Evolutionary conservation across 1,140 invertebrate genomes (phyloP), one percentile per base, ranked within the genome.

Genomic region (Paraescarpia echinospica): DNA sequence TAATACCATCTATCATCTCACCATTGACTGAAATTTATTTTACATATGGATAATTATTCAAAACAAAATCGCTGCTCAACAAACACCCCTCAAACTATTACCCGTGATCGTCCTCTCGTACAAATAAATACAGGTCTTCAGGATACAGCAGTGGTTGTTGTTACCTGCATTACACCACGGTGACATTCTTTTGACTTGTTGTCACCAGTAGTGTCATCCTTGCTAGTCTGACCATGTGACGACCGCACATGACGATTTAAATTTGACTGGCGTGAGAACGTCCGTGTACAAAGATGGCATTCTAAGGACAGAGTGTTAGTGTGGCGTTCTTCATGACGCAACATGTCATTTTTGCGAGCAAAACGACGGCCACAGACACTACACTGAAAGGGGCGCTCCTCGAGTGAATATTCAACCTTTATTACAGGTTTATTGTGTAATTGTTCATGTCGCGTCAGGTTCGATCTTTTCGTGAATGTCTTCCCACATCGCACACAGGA

Each of bases 401-500:
- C 59, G 22, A 77, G 59, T 31, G 59, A 22, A 77, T 77, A 77
- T 31, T 77, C 59, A 77, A 77, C 59, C 59, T 77, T 31, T 77
- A 77, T 77, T 31, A 27, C 59, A 27, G 59, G 59, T 27, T 27
- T 77, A 77, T 77, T 96, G 93, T 96, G 95, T 27, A 95, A 95
- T 14, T 95, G 93, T 92, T 95, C 95, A 90, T 96, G 96, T 92
- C 95, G 93, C 51, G 95, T 94, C 89, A 96, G 92, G 35, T 96
- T 91, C 0, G 95, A 98, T 0, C 98, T 98, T 93, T 98, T 96
- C 95, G 98, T 98, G 95, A 98, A 99, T 89, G 97, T 97, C 95
- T 98, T 98, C 0, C 97, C 97, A 95, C 98, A 99, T 33, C 97
- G 97, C 95, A 97, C 97, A 95, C 98, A 98, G 0, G 97, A 97